Evolutionary conservation across 2,113 vertebrate genomes (phyloP).

Genomic region (Sylvietta virens): DNA sequence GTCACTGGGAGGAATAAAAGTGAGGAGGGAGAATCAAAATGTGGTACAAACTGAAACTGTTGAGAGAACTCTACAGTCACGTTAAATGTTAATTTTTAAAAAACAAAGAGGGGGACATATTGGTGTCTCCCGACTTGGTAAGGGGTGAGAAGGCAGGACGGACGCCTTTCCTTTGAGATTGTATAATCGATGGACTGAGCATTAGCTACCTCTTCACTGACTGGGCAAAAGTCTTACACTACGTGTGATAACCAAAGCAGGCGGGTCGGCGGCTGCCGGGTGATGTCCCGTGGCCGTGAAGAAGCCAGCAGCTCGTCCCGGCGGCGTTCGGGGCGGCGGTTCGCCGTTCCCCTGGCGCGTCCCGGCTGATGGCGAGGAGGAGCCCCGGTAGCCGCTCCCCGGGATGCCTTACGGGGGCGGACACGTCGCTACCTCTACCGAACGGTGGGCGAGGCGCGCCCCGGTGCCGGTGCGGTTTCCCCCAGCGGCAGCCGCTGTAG

Average conservation of each 20-base stretch:
- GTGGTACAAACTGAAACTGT: not conserved
- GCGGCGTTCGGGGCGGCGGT: not conserved
- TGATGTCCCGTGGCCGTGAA: not conserved
- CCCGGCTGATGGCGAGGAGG: not conserved
- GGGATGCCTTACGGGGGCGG: conserved; percentile 19
- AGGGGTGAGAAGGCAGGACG: not conserved
- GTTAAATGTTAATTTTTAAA: not conserved
- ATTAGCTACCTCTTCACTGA: conserved; percentile 76
- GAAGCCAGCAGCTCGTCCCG: not conserved
- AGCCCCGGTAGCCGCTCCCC: not conserved
- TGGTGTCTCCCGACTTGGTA: not conserved
- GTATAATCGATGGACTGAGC: conserved; percentile 63
- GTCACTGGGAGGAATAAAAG: not conserved
- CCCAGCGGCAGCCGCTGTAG: conserved; percentile 30
- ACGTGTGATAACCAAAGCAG: conserved; percentile 59
- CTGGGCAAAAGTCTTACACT: conserved; percentile 63
- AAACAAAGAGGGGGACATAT: not conserved
- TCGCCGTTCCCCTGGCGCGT: not conserved
- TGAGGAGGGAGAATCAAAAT: not conserved
- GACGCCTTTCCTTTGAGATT: conserved; percentile 50
- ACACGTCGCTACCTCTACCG: conserved; percentile 42
- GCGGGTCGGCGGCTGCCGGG: not conserved
- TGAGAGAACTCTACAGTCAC: not conserved
- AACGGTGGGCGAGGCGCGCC: not conserved
- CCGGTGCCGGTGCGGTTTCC: not conserved